Base-by-base conservation (phyloP, 2,888 invertebrate genomes). In the Acanthoscelides obtectus region DNA sequence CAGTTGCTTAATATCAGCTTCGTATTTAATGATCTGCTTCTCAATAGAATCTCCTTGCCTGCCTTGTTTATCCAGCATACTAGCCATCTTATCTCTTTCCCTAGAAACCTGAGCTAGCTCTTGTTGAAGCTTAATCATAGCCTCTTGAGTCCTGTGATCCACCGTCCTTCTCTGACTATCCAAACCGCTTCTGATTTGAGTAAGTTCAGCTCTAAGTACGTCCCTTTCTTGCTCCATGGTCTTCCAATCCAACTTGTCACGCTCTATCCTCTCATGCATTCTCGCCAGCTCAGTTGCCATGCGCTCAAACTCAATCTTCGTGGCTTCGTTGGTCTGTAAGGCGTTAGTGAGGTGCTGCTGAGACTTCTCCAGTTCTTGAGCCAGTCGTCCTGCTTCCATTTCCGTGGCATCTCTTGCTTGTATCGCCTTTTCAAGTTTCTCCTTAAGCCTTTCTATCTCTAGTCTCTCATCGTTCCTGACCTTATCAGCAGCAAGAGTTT, bases 351-450 rank as follows among this genome's bases (percentile, higher is more conserved):
- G 88, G 85, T 94, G 93, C 86, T 93, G 89, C 83, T 95, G 94
- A 69, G 94, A 92, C 86, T 95, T 95, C 84, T 95, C 95, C 72
- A 94, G 88, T 86, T 94, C 96, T 83, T 94, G 94, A 22, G 94
- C 94, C 75, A 95, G 86, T 76, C 94, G 89, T 71, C 94, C 94
- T 27, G 94, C 94, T 84, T 95, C 95, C 85, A 94, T 88, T 87
- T 95, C 95, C 6, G 94, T 94, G 69, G 94, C 91, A 81, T 95
- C 94, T 79, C 94, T 89, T 0, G 92, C 91, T 82, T 92, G 91
- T 75, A 94, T 90, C 19, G 94, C 93, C 85, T 95, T 94, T 81
- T 96, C 96, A 71, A 95, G 87, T 83, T 95, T 94, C 79, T 96
- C 95, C 77, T 94, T 90, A 72, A 95, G 87, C 77, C 95, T 89